Base-by-base conservation (phyloP, 64 coral and sea anemone genomes). In the Platygyra sinensis region DNA sequence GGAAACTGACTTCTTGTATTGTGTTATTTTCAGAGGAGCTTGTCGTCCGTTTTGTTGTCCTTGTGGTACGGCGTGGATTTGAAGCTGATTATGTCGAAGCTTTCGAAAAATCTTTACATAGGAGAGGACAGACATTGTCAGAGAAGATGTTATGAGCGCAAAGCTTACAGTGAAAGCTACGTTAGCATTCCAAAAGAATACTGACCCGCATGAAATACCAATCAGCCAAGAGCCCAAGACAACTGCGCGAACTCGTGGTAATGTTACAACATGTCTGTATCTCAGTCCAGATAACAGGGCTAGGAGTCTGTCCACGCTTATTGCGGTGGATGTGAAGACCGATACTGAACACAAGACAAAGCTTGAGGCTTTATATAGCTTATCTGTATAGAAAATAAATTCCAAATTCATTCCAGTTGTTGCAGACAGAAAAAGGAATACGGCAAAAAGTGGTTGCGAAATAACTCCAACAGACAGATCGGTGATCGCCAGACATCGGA, bases 231-330 rank as follows among this genome's bases (percentile, higher is more conserved):
- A 78, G 27, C 42, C 28, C 0, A 39, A 7, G 12, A 54, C 2
- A n/a, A 54, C 22, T 27, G 42, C 24, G n/a, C 76, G 76, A n/a
- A 78, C 20, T 78, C 76, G 39, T 14, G 10, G 14, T 18, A 51
- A 12, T 52, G 76, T 78, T 78, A 78, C 76, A 54, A 78, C 39
- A 8, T 55, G 24, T 51, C 46, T 51, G n/a, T 78, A 78, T 22
- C 76, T 22, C 5, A 78, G 19, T 4, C 76, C 76, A 8, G n/a
- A 54, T 33, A 42, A 18, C 38, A 76, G 18, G 5, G 74, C 74
- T 3, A 50, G 18, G 42, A 76, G 74, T 46, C 74, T 76, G 74
- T 76, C 74, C 32, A 76, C 74, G 20, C 74, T 76, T 76, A 76
- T 76, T 15, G 74, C 76, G 76, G 20, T 51, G 2, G n/a, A 54